These are phyloP conservation scores for Chymomyza fuscimana DNA, from an alignment of 2,888 invertebrate genomes.

Conservation along the genomic window DNA sequence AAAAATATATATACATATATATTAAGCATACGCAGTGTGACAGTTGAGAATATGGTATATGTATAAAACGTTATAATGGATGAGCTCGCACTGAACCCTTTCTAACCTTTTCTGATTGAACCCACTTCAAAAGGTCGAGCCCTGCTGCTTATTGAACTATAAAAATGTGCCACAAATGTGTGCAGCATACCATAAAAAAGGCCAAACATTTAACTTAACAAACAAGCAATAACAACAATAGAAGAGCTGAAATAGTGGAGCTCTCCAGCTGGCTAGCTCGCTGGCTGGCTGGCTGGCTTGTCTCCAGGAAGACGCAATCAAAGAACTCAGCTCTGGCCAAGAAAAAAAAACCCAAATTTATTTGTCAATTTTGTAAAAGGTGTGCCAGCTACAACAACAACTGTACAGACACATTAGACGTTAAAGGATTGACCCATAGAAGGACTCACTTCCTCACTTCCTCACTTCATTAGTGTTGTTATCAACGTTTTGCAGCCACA, in stretches of 20 bases:
- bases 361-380: slow-evolving; percentile 69
- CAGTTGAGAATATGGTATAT: neutral
- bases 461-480: slow-evolving; percentile 71
- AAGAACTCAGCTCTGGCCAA: slow-evolving; percentile 32
- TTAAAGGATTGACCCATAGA: slow-evolving; percentile 13
- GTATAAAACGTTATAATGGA: no score
- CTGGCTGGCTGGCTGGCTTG: no score
- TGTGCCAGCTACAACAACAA: slow-evolving; percentile 28
- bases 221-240: slow-evolving; percentile 39
- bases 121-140: slow-evolving; percentile 10
- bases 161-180: slow-evolving; percentile 71
- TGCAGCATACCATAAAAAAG: slow-evolving; percentile 65
- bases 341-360: slow-evolving; percentile 44
- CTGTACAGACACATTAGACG: slow-evolving; percentile 17
- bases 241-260: no score
- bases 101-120: neutral
- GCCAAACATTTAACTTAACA: slow-evolving; percentile 64
- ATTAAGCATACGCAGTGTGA: neutral
- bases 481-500: slow-evolving; percentile 67
- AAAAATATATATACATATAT: neutral
- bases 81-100: neutral
- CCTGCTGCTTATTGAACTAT: slow-evolving; percentile 54
- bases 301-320: slow-evolving; percentile 46
- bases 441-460: neutral
- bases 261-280: neutral